Conservation (phyloP, 2,113 vertebrate species). For the Cyanistes caeruleus region DNA sequence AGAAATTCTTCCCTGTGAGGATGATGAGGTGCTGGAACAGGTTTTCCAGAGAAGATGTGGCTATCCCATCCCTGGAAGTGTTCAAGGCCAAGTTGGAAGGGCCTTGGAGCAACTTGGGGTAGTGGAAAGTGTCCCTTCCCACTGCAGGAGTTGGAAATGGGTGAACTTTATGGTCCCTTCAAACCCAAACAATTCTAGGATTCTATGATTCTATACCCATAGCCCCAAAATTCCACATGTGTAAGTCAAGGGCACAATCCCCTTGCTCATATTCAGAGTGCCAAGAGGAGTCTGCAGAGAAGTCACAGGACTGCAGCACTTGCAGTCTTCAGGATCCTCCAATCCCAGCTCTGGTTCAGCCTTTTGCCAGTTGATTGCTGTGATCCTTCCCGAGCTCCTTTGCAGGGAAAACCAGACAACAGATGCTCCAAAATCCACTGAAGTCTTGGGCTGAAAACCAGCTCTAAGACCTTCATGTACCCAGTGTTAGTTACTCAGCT, state of each 20-base stretch:
- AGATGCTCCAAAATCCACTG: not conserved
- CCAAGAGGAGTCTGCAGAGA: not conserved
- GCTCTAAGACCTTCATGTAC: not conserved
- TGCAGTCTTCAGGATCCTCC: not conserved
- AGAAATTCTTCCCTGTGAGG: not conserved
- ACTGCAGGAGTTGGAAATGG: rapidly evolving
- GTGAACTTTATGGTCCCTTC: not conserved
- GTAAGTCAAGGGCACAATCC: not conserved
- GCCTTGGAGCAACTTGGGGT: not conserved
- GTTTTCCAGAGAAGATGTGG: not conserved
- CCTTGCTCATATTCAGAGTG: not conserved
- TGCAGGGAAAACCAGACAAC: not conserved
- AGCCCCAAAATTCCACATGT: not conserved
- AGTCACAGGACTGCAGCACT: not conserved
- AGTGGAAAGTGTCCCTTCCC: not conserved
- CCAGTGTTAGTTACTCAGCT: not conserved
- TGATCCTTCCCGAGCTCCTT: not conserved
- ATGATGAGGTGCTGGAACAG: not conserved
- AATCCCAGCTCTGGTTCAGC: not conserved
- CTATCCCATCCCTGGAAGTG: not conserved
- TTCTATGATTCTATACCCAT: not conserved
- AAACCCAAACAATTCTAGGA: not conserved
- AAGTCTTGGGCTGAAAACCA: not conserved
- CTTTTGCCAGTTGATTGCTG: not conserved
- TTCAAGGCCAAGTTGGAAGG: not conserved